Evolutionary conservation across 1,140 invertebrate species (phyloP).

Genomic region (Drosophila santomea): DNA sequence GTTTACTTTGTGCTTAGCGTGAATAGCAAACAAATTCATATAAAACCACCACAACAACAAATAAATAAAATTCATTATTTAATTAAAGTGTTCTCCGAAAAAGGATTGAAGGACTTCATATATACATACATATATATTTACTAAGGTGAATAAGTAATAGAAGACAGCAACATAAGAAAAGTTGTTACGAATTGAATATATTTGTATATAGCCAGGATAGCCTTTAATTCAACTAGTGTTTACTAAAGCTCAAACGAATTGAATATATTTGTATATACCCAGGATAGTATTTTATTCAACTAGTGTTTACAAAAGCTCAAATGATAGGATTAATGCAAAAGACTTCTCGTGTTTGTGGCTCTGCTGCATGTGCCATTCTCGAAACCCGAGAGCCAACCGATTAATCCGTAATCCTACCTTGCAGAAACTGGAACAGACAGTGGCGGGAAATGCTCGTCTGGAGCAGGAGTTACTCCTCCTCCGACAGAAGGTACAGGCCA

Average conservation of each 20-base stretch:
- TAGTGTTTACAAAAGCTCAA: slow-evolving; percentile 5
- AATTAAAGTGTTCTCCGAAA: too few relatives aligned
- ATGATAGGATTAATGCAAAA: slow-evolving; percentile 61
- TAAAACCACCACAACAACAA: background rate
- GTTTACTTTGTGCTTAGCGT: background rate
- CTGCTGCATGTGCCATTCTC: slow-evolving; percentile 60
- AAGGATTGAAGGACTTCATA: too few relatives aligned
- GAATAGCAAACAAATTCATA: slow-evolving; percentile 4
- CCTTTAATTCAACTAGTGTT: background rate
- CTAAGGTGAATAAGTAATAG: too few relatives aligned
- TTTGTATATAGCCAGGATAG: background rate
- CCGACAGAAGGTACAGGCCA: slow-evolving; percentile 92
- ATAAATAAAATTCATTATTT: background rate
- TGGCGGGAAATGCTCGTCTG: slow-evolving; percentile 93
- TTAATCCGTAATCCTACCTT: slow-evolving; percentile 45
- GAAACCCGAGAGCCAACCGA: slow-evolving; percentile 6
- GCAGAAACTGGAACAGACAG: slow-evolving; percentile 95
- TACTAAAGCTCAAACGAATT: slow-evolving; percentile 13
- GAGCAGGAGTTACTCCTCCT: slow-evolving; percentile 94
- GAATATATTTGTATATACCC: too few relatives aligned
- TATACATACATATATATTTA: too few relatives aligned
- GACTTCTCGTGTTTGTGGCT: slow-evolving; percentile 64
- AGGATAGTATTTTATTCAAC: background rate
- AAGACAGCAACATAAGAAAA: too few relatives aligned
- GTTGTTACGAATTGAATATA: too few relatives aligned